These are phyloP conservation scores for Zeus faber DNA, from an alignment of 2,113 vertebrate genomes.

Conservation along the genomic window DNA sequence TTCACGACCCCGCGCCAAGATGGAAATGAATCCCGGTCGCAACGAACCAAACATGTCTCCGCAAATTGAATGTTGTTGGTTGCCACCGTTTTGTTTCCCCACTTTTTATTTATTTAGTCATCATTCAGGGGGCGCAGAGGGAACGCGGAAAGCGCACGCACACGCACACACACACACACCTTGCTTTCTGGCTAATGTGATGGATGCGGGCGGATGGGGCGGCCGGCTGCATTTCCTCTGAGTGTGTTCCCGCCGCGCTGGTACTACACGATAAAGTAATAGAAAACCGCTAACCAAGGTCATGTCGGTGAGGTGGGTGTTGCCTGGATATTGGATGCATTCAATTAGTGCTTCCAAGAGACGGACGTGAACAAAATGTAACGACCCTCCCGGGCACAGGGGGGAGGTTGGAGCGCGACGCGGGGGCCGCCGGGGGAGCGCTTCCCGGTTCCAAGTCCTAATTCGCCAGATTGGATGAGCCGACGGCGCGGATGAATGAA, in stretches of 20 bases:
- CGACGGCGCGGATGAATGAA: no score
- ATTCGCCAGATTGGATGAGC: no score
- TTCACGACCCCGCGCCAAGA: conserved; percentile 21
- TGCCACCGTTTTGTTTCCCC: conserved; percentile 8
- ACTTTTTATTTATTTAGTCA: no score
- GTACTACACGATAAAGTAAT: no score
- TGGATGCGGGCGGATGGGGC: no score
- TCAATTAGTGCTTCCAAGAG: conserved; percentile 43
- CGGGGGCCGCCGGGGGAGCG: conserved; percentile 10
- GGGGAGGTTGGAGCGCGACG: conserved; percentile 5
- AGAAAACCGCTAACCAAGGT: not conserved
- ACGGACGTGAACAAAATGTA: conserved; percentile 34
- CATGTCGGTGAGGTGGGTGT: conserved; percentile 11
- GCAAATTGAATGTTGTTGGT: conserved; percentile 26
- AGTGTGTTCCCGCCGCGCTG: no score
- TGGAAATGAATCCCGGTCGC: conserved; percentile 39
- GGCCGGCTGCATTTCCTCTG: no score
- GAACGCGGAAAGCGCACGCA: no score
- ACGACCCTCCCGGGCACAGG: not conserved
- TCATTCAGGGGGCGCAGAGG: no score
- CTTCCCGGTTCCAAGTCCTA: no score
- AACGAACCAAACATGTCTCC: conserved; percentile 30
- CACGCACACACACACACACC: no score
- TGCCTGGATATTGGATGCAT: conserved; percentile 38
- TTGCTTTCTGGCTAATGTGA: no score